Conservation (phyloP, 2,113 vertebrate species). For the Anas platyrhynchos region DNA sequence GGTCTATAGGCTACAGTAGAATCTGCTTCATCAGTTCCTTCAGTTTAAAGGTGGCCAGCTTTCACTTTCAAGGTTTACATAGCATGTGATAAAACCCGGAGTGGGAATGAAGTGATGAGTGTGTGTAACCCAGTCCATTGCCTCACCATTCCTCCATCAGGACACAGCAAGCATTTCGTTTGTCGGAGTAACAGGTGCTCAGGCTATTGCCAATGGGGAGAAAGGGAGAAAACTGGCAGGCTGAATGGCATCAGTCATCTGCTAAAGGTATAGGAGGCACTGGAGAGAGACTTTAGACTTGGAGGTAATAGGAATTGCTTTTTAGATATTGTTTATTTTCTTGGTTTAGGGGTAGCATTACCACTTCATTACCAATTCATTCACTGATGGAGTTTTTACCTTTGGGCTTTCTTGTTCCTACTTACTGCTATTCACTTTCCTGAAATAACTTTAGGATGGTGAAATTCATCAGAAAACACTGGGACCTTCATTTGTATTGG, state of each 20-base stretch:
- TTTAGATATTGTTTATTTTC: background rate
- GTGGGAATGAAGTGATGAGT: background rate
- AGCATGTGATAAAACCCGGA: accelerated
- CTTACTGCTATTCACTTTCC: accelerated
- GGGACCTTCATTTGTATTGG: background rate
- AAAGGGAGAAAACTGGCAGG: background rate
- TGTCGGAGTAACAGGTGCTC: background rate
- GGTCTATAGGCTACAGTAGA: background rate
- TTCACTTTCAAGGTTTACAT: background rate
- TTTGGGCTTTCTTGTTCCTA: background rate
- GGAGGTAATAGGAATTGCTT: background rate
- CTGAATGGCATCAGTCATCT: background rate
- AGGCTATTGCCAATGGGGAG: background rate
- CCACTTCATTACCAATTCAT: background rate
- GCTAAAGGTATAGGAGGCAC: background rate
- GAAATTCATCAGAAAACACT: background rate
- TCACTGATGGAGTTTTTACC: background rate
- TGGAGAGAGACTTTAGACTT: background rate
- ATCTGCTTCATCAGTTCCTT: background rate
- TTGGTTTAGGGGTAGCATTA: background rate
- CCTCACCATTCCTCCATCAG: background rate
- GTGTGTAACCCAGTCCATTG: background rate
- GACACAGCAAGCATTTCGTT: background rate
- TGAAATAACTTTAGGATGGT: background rate
- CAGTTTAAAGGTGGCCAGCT: background rate